These are phyloP conservation scores for Dicycla oo DNA, from an alignment of 2,888 invertebrate genomes.

Conservation along the genomic window DNA sequence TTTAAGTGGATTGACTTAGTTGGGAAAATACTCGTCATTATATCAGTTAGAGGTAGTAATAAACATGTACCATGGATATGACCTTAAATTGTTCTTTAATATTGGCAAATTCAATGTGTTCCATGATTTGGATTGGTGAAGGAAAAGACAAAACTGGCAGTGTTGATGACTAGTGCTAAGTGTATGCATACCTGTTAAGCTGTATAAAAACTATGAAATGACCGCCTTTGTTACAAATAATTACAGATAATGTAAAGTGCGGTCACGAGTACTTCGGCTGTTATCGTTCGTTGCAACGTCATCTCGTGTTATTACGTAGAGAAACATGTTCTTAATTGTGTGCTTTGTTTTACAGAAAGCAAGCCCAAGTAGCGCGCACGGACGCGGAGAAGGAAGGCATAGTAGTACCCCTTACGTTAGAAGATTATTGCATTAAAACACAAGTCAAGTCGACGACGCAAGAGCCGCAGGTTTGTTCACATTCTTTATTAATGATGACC, in stretches of 20 bases:
- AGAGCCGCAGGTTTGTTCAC: constrained; percentile 90
- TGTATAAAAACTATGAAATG: constrained; percentile 19
- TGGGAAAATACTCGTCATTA: not conserved
- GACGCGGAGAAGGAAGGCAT: constrained; percentile 99
- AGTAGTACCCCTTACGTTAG: constrained; percentile 98
- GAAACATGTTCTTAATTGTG: constrained; percentile 34
- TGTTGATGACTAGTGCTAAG: constrained; percentile 1
- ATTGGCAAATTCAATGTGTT: not conserved
- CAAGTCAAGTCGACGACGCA: constrained; percentile 96
- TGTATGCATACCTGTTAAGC: not conserved
- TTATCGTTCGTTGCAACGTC: constrained; percentile 49
- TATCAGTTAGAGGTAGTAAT: not conserved
- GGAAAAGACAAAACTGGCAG: not conserved
- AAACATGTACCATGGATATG: not conserved
- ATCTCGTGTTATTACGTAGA: constrained; percentile 35
- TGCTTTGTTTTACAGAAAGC: constrained; percentile 92
- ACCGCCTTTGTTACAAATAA: constrained; percentile 36
- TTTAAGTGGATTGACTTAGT: constrained; percentile 5
- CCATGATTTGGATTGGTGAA: constrained; percentile 1
- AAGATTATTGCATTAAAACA: constrained; percentile 99
- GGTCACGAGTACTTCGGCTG: constrained; percentile 36
- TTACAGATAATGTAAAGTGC: constrained; percentile 36
- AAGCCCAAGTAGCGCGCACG: constrained; percentile 98
- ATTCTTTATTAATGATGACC: not conserved
- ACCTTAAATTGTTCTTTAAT: not conserved